A percentile compares a stretch with the other conserved stretches of the same genome.
phyloP scores from a whole-genome alignment of 2,113 vertebrate genomes.

The Isichthys henryi region DNA sequence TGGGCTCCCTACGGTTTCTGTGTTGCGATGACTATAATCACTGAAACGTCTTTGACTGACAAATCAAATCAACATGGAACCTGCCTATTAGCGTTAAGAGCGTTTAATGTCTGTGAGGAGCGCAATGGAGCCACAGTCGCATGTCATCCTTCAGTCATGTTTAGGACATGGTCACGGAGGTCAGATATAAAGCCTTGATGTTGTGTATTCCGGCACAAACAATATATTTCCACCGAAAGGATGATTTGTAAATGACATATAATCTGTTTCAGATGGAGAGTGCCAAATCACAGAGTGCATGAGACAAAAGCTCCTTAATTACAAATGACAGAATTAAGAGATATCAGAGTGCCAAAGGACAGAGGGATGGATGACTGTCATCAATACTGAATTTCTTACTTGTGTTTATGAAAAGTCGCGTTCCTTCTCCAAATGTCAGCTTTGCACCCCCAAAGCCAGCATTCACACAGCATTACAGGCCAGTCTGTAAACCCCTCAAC shows the following conservation, averaged over 20 bases:
- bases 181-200: neutral
- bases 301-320: neutral
- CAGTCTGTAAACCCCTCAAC: neutral
- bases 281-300: neutral
- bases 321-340: neutral
- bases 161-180: neutral
- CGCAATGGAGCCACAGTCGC: neutral
- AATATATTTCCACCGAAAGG: neutral
- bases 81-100: neutral
- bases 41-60: neutral
- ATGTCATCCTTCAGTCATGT: neutral
- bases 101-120: neutral
- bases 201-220: neutral
- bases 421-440: conserved; percentile 32
- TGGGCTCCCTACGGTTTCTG: neutral
- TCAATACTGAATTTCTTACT: neutral
- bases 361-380: neutral
- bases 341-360: neutral
- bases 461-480: neutral
- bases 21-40: neutral
- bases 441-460: conserved; percentile 15
- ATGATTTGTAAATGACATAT: neutral
- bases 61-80: neutral
- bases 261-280: neutral
- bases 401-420: conserved; percentile 3